Evolutionary conservation across 2,113 vertebrate genomes (phyloP).

Genomic region (Sander lucioperca): DNA sequence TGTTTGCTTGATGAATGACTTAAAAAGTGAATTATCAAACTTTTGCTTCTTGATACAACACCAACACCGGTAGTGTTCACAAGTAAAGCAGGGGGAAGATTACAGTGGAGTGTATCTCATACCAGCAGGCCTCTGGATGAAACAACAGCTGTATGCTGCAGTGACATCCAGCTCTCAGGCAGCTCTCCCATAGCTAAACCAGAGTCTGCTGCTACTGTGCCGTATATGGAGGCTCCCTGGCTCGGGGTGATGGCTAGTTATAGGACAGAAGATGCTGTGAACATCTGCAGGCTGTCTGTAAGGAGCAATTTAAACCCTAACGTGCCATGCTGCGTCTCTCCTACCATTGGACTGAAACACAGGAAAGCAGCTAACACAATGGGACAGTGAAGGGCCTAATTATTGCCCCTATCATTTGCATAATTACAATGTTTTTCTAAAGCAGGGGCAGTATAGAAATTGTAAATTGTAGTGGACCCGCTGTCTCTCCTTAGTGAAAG

Average conservation of each 20-base stretch:
- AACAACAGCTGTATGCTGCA: slow-evolving; percentile 2
- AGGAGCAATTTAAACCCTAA: slow-evolving; percentile 66
- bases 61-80: background rate
- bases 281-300: slow-evolving; percentile 76
- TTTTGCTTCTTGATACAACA: background rate
- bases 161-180: background rate
- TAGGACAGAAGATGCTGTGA: slow-evolving; percentile 37
- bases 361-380: slow-evolving; percentile 73
- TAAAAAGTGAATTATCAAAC: background rate
- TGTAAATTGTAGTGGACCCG: slow-evolving; percentile 86
- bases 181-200: slow-evolving; percentile 2
- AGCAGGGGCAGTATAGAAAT: slow-evolving; percentile 83
- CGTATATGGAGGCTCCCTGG: background rate
- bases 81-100: background rate
- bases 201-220: slow-evolving; percentile 2
- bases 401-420: slow-evolving; percentile 87
- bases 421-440: slow-evolving; percentile 85
- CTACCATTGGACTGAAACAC: slow-evolving; percentile 66
- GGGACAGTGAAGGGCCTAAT: slow-evolving; percentile 82
- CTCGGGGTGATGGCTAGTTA: slow-evolving; percentile 43
- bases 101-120: background rate
- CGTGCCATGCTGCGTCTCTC: slow-evolving; percentile 57
- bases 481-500: slow-evolving; percentile 81
- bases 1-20: background rate
- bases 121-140: slow-evolving; percentile 10